Evolutionary conservation across 2,888 invertebrate genomes (phyloP), one percentile per base, ranked within the genome.

Genomic region (Drosophila longiperda): DNA sequence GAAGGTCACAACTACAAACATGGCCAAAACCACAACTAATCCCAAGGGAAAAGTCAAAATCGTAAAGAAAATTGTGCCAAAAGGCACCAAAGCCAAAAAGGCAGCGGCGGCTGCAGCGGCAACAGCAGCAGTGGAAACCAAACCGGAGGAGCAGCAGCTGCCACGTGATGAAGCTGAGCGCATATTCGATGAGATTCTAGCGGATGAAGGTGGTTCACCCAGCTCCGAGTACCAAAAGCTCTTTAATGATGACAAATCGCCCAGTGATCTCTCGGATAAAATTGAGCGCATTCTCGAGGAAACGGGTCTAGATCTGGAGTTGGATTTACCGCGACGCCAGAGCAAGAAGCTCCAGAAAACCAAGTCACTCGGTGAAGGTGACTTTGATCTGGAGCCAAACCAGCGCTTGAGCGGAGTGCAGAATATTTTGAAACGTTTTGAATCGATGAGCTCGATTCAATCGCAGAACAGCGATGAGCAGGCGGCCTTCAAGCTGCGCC

Each of bases 231-330:
- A 93, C 75, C 91, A 91, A 29, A 84, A 91, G 6, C 80, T 93
- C 0, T 93, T 93, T 55, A 89, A 91, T 15, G 92, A 91, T 38
- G 93, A 93, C 66, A 92, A 92, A 70, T 93, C 93, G 0, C 93
- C 93, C 3, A 93, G 93, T 60, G 93, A 93, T 82, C 78, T 93
- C 8, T 92, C 93, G 0, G 93, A 93, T 50, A 92, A 91, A 72
- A 91, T 93, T 50, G 92, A 93, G 64, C 89, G 84, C 4, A 91
- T 93, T 15, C 82, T 92, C 3, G 91, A 91, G 63, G 92, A 92
- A 60, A 90, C 91, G 0, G 92, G 92, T 1, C 80, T 92, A 20
- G 87, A 92, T 78, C 60, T 92, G 26, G 90, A 92, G 66, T 69
- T 92, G 17, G 92, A 90, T 1, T 58, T 91, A 6, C 79, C 88